These are phyloP conservation scores for Tiphia femorata DNA, from an alignment of 2,888 invertebrate species.

Conservation along the genomic window DNA sequence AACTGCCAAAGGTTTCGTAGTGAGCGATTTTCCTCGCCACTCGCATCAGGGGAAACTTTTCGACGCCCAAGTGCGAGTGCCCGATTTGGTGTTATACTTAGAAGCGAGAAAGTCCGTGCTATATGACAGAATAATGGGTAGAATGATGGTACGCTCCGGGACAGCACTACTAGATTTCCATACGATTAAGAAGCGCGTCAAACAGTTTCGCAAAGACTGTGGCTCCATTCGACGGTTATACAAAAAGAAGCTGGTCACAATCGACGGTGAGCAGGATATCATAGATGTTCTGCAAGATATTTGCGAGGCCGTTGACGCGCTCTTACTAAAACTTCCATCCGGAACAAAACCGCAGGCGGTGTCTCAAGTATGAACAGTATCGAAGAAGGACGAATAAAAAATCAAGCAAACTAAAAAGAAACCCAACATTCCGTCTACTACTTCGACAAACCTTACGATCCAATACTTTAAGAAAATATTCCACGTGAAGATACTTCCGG, in stretches of 20 bases:
- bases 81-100: constrained; percentile 45
- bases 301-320: constrained; percentile 30
- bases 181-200: constrained; percentile 73
- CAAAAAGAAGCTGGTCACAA: constrained; percentile 22
- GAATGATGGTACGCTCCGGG: not conserved
- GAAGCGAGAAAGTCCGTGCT: constrained; percentile 38
- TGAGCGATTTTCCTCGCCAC: constrained; percentile 50
- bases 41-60: constrained; percentile 44
- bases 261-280: constrained; percentile 36
- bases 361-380: too few species aligned
- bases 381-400: not conserved
- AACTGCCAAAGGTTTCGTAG: constrained; percentile 39
- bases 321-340: constrained; percentile 14
- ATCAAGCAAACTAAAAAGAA: not conserved
- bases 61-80: constrained; percentile 34
- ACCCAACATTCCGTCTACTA: not conserved
- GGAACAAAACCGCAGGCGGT: not conserved
- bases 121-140: constrained; percentile 35
- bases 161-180: constrained; percentile 62
- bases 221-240: constrained; percentile 73
- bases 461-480: not conserved
- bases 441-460: not conserved
- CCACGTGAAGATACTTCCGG: not conserved
- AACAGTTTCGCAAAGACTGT: constrained; percentile 72
- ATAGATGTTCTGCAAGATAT: constrained; percentile 28